Evolutionary conservation across 1,140 invertebrate genomes (phyloP).

Genomic region (Sitophilus oryzae): DNA sequence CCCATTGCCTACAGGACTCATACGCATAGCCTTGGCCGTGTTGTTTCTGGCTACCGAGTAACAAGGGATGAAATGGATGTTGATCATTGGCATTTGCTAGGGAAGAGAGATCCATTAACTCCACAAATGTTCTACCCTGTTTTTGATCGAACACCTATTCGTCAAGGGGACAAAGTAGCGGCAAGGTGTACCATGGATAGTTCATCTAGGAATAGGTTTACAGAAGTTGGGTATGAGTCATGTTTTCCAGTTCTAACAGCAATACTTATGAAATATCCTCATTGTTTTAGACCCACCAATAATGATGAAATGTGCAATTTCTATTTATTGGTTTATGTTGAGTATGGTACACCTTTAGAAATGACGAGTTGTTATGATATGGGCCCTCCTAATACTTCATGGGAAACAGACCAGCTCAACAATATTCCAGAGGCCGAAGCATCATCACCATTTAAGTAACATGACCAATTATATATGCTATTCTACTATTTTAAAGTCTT

Average conservation of each 20-base stretch:
- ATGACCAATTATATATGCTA: neutral
- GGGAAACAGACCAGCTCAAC: slow-evolving; percentile 60
- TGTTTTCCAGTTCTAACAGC: neutral
- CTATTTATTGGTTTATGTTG: slow-evolving; percentile 97
- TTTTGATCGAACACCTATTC: slow-evolving; percentile 54
- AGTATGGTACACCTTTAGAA: slow-evolving; percentile 68
- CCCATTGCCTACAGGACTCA: slow-evolving; percentile 95
- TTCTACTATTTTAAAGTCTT: neutral
- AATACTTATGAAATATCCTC: neutral
- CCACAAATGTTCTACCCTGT: slow-evolving; percentile 97
- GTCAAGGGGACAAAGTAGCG: slow-evolving; percentile 53
- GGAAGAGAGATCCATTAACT: slow-evolving; percentile 84
- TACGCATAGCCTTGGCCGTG: slow-evolving; percentile 78
- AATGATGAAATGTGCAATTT: slow-evolving; percentile 99
- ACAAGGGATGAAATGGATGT: slow-evolving; percentile 51
- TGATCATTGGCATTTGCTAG: slow-evolving; percentile 75
- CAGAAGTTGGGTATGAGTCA: slow-evolving; percentile 69
- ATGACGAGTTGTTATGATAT: slow-evolving; percentile 81
- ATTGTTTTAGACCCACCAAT: slow-evolving; percentile 67
- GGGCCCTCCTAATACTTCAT: slow-evolving; percentile 79
- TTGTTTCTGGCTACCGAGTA: slow-evolving; percentile 84
- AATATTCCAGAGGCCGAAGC: slow-evolving; percentile 77
- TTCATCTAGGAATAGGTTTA: slow-evolving; percentile 51
- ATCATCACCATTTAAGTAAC: slow-evolving; percentile 19
- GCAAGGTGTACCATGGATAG: slow-evolving; percentile 89